Evolutionary conservation across 2,113 vertebrate genomes (phyloP), one percentile per base, ranked within the genome.

Genomic region (Halcyon malimbica): DNA sequence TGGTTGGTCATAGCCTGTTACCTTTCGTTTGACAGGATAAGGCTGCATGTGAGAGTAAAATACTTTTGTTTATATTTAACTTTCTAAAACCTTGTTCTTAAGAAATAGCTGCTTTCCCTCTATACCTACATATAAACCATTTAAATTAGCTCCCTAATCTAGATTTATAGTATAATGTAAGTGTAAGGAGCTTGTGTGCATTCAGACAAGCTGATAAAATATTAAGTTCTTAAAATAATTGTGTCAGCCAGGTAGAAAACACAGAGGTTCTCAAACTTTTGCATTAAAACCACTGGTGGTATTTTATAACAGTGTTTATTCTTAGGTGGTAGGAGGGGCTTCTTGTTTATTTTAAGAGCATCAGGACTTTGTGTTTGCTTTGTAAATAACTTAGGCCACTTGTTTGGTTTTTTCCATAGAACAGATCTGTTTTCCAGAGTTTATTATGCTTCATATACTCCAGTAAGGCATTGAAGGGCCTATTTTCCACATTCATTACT

Each of bases 161-260:
- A 91, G 70, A 87, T 95, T 94, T 96, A 65, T 85, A 50, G 16
- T 89, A 35, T 88, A 75, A 85, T 90, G 11, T 87, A 94, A 88
- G 8, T 95, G 73, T 95, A 68, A 93, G 78, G 81, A 68, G 21
- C 46, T 90, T 56, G 56, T 81, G 57, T 92, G 67, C 57, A 62
- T 76, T 91, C 79, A 91, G 57, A 29, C 35, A 96, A 79, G 64
- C 50, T 92, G 64, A 87, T 96, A 90, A 96, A 97, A 87, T 94
- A 91, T 28, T 84, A 76, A 96, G 57, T 94, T 96, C 23, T 85
- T 93, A 96, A 95, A 94, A 91, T 94, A 93, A 83, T 84, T 91
- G 91, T 93, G 42, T 95, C 96, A 94, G 5, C 44, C n/a, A 56
- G 70, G 56, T 68, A 56, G 91, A 94, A 96, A 86, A 92, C 56